Evolutionary conservation across 2,888 invertebrate species (phyloP).

Genomic region (Habroteleia sp.): DNA sequence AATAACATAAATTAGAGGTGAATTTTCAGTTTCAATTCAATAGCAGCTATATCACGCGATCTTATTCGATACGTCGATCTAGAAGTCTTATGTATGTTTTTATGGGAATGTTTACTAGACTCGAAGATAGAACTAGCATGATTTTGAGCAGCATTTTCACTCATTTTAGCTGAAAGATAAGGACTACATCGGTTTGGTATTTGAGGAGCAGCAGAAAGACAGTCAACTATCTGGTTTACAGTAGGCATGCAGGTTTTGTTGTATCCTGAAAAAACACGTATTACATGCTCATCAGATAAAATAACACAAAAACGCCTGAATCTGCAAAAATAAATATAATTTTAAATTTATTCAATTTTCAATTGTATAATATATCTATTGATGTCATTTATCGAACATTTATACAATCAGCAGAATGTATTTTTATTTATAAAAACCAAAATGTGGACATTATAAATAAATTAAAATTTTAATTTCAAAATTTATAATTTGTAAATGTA

Average conservation of each 20-base stretch:
- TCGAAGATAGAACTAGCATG: slow-evolving; percentile 69
- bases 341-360: too few species aligned
- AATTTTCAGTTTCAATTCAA: slow-evolving; percentile 59
- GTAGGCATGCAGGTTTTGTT: slow-evolving; percentile 84
- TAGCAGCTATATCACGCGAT: slow-evolving; percentile 43
- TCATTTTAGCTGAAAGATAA: slow-evolving; percentile 78
- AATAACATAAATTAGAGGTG: slow-evolving; percentile 52
- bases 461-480: too few species aligned
- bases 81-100: slow-evolving; percentile 63
- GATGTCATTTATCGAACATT: too few species aligned
- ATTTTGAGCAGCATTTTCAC: slow-evolving; percentile 75
- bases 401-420: too few species aligned
- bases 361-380: too few species aligned
- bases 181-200: slow-evolving; percentile 78
- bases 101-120: slow-evolving; percentile 67
- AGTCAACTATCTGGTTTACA: slow-evolving; percentile 82
- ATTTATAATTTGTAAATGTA: too few species aligned
- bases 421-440: too few species aligned
- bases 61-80: slow-evolving; percentile 59
- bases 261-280: slow-evolving; percentile 81
- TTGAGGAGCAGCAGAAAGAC: slow-evolving; percentile 78
- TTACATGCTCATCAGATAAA: slow-evolving; percentile 79
- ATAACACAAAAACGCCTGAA: too few species aligned
- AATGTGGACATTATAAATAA: too few species aligned
- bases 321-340: too few species aligned